Conservation (phyloP, 2,113 vertebrate species). For the Lamprotornis superbus region DNA sequence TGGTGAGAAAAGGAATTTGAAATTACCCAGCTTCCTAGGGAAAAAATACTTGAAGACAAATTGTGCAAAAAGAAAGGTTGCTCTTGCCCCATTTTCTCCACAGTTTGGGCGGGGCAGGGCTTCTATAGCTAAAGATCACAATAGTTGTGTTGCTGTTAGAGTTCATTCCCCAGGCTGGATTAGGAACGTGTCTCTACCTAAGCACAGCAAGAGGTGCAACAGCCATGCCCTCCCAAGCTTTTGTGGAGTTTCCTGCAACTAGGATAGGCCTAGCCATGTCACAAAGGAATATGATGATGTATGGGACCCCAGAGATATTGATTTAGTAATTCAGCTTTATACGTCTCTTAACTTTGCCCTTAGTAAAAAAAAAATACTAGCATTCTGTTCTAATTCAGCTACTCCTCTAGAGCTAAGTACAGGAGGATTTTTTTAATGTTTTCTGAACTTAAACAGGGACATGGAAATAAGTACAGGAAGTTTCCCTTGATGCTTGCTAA, state of each 20-base stretch:
- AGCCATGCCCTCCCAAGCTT: neutral
- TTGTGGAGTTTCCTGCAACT: neutral
- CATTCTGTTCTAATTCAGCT: neutral
- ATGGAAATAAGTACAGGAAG: neutral
- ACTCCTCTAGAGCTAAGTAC: neutral
- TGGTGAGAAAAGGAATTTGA: neutral
- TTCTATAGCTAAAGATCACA: neutral
- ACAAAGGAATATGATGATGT: rapidly evolving
- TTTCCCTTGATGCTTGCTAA: neutral
- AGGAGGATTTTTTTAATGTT: neutral
- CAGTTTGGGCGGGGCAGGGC: neutral
- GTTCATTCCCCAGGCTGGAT: neutral
- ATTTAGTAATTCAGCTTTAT: neutral
- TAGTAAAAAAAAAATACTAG: neutral
- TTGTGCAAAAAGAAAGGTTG: neutral
- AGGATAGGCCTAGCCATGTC: neutral
- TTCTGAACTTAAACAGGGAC: neutral
- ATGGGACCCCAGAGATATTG: neutral
- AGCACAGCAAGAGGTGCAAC: neutral
- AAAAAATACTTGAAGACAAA: neutral
- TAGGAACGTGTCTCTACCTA: neutral
- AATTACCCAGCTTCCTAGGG: neutral
- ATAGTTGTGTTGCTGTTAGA: neutral
- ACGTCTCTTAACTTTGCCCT: neutral
- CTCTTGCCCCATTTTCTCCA: neutral